Percentiles rank a stretch among this genome's conserved stretches.
Conservation (phyloP, 2,888 invertebrate genomes). For the Empis stercorea region DNA sequence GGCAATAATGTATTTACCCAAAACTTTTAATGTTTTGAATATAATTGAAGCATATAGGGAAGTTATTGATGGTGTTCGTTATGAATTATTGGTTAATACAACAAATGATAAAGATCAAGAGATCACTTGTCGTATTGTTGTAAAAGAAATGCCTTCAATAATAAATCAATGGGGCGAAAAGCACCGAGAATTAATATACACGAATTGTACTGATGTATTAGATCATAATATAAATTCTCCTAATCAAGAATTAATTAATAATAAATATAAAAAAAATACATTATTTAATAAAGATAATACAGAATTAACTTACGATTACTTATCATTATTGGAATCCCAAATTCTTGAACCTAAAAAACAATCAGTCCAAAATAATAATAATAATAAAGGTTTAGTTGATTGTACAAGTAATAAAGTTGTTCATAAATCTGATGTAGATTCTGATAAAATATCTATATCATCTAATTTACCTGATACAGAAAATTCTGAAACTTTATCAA, state of each 20-base stretch:
- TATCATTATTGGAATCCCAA: constrained; percentile 29
- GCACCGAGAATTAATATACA: constrained; percentile 45
- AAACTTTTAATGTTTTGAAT: constrained; percentile 29
- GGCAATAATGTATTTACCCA: constrained; percentile 31
- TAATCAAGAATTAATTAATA: constrained; percentile 18
- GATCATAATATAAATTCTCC: constrained; percentile 13
- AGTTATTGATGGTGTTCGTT: constrained; percentile 31
- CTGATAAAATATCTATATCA: not conserved
- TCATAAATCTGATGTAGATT: not conserved
- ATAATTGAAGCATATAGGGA: constrained; percentile 33
- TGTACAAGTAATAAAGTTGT: not conserved
- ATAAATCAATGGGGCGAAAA: constrained; percentile 43
- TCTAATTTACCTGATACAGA: not conserved
- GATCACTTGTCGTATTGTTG: constrained; percentile 44
- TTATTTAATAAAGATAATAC: constrained; percentile 29
- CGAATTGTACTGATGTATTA: constrained; percentile 49
- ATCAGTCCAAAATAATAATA: not conserved
- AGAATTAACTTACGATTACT: constrained; percentile 26
- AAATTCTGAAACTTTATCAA: no score
- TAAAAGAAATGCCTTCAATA: constrained; percentile 54
- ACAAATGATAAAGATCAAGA: constrained; percentile 26
- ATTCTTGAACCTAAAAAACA: constrained; percentile 18
- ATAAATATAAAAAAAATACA: constrained; percentile 29
- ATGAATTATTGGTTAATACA: constrained; percentile 30
- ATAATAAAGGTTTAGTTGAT: not conserved